Base-by-base conservation (phyloP, 1,140 invertebrate genomes). In the Trichogramma pretiosum region DNA sequence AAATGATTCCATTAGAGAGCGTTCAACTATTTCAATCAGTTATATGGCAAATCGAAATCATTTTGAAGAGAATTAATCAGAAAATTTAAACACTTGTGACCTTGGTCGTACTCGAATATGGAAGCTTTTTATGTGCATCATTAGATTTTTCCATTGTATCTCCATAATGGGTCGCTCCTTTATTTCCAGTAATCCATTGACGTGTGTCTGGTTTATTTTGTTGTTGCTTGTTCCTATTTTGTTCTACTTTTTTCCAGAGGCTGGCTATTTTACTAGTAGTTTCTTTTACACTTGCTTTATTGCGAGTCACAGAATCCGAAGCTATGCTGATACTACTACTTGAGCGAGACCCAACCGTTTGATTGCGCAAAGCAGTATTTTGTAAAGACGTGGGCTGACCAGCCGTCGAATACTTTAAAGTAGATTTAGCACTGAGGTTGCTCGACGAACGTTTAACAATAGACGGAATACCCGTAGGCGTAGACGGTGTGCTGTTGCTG, bases 251-350 rank as follows among this genome's bases (percentile, higher is more conserved):
- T 56, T 89, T 93, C 89, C 89, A 93, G 11, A 94, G 72, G 59
- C 78, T 86, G 1, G 89, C 87, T 32, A 93, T 91, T 63, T 89
- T 90, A 64, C 89, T 92, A 2, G 85, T 81, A 1, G 87, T 81
- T 51, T 87, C 83, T 58, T 84, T 84, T 11, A 80, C 72, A n/a
- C n/a, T n/a, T n/a, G n/a, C n/a, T 4, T 67, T 57, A 19, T 67
- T 67, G 19, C 70, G 70, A 26, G 70, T 62, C 54, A 74, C 56
- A 11, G 74, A 61, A 26, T 70, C 73, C 0, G 78, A 79, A 53
- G 80, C 77, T 45, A 84, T 70, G 61, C 79, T 77, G 21, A 80
- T 73, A 58, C 82, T 79, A 50, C 76, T 74, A 56, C 71, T 72
- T 61, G 64, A 76, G 60, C 64, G 69, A 50, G 67, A 76, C 4